Evolutionary conservation across 2,113 vertebrate species (phyloP), one percentile per base, ranked within the genome.

Genomic region (Oxygymnocypris stewartii): DNA sequence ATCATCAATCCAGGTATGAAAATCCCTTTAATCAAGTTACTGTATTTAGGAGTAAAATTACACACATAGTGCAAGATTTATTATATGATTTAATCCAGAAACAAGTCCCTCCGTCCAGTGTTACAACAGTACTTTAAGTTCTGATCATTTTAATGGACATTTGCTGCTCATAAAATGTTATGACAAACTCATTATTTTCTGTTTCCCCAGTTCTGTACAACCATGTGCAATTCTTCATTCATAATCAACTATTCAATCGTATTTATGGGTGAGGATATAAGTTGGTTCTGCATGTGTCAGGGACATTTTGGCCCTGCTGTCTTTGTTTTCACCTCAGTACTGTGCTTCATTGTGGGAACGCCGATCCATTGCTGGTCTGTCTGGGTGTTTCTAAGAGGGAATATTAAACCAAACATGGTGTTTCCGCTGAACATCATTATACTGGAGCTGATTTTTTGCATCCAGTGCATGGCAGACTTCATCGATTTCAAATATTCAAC

Each of bases 291-390:
- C 82, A 37, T 49, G 5, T 71, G 82, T 10, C 13, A 25, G 18
- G 28, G 2, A 2, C 4, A 59, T 79, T 54, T 83, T 79, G 84
- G 79, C 57, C 31, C 18, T 13, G 4, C 40, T 20, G 10, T 77
- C 10, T 0, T 8, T 4, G 47, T 31, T 31, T 6, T 4, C 4
- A 2, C 1, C 5, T 23, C 37, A 12, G 11, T 23, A 11, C 37
- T 86, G 25, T 79, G 84, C 84, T 61, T 86, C 23, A 40, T 73
- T 25, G 13, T 88, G 20, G 87, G 47, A 31, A 79, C 28, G 1
- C 79, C 84, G 14, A 31, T 79, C 11, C 61, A 88, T 49, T 77
- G 61, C 23, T 86, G 79, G 79, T 75, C 69, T 57, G 25, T 88
- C 49, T 88, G 87, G 74, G 6, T 83, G 11, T 49, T 69, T 59